Percentiles rank a stretch among this genome's conserved stretches.
phyloP scores from a whole-genome alignment of 2,888 invertebrate genomes.

The Hartigia nigra region DNA sequence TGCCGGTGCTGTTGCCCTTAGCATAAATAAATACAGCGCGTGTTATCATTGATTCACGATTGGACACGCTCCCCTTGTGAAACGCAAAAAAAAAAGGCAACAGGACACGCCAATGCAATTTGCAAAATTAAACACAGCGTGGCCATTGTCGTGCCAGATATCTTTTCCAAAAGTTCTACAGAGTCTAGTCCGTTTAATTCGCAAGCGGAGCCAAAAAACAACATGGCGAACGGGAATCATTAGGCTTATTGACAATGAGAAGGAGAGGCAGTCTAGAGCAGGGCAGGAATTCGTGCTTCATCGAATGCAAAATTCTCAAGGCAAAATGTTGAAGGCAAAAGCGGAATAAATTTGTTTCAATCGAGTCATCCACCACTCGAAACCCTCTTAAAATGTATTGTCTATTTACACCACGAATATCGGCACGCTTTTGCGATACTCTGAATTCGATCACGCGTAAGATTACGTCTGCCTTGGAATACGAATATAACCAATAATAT shows the following conservation, averaged over 20 bases:
- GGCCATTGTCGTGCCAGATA: not conserved
- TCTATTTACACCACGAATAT: not conserved
- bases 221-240: not conserved
- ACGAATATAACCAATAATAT: not conserved
- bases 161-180: not conserved
- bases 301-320: not conserved
- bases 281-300: not conserved
- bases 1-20: not conserved
- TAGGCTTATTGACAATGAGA: not conserved
- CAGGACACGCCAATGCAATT: not conserved
- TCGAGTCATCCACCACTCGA: not conserved
- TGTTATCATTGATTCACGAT: not conserved
- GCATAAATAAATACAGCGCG: not conserved
- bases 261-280: not conserved
- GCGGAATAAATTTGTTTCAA: not conserved
- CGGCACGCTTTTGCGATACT: not conserved
- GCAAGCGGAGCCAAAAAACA: not conserved
- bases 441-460: not conserved
- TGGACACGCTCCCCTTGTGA: not conserved
- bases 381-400: not conserved
- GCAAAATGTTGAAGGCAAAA: not conserved
- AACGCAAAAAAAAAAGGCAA: not conserved
- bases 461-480: not conserved
- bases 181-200: not conserved
- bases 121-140: not conserved